Evolutionary conservation across 2,113 vertebrate genomes (phyloP).

Genomic region (Passerina amoena): DNA sequence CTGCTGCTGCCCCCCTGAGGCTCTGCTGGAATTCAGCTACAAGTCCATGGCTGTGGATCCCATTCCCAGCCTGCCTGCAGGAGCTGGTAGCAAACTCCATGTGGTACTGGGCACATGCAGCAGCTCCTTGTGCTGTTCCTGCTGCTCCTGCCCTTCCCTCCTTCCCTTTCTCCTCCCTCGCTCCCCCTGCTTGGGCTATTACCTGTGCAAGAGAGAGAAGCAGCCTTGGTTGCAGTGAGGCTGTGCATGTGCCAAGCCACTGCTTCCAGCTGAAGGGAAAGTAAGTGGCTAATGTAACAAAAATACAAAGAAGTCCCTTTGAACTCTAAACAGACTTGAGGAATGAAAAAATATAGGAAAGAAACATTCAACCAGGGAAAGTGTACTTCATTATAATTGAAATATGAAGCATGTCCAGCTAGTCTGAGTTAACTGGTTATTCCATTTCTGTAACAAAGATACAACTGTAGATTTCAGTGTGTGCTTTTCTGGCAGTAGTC

Average conservation of each 20-base stretch:
- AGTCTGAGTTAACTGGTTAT: not conserved
- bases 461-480: not conserved
- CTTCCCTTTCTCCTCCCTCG: not conserved
- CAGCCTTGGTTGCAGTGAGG: not conserved
- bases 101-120: fast-evolving
- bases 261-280: not conserved
- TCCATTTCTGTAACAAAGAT: not conserved
- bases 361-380: not conserved
- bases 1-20: not conserved
- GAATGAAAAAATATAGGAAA: not conserved
- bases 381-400: not conserved
- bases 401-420: not conserved
- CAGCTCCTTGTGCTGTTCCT: not conserved
- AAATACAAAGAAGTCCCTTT: not conserved
- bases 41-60: fast-evolving
- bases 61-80: fast-evolving
- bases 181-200: fast-evolving
- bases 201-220: not conserved
- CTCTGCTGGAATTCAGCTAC: not conserved
- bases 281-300: not conserved
- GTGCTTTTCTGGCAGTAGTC: not conserved
- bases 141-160: not conserved
- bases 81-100: not conserved
- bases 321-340: not conserved
- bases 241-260: not conserved